phyloP scores from a whole-genome alignment of 1,140 invertebrate genomes.

The Sycophila sp. region DNA sequence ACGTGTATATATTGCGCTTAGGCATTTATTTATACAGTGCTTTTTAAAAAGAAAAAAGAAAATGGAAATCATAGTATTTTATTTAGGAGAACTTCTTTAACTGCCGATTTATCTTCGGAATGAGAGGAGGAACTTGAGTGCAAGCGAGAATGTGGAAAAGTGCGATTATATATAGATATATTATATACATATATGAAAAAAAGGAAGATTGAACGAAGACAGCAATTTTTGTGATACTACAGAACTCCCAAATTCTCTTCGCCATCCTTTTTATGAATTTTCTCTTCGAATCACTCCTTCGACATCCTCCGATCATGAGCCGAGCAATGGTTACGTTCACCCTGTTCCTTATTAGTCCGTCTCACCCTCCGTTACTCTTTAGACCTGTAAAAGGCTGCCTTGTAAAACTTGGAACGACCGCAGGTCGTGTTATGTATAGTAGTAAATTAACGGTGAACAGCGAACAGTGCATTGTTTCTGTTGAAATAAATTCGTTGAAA shows the following conservation, averaged over 20 bases:
- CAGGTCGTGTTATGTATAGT: slow-evolving; percentile 63
- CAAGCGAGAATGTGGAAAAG: too few species aligned
- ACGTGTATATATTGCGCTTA: slow-evolving; percentile 63
- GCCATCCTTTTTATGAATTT: slow-evolving; percentile 32
- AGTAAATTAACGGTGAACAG: slow-evolving; percentile 63
- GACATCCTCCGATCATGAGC: slow-evolving; percentile 8
- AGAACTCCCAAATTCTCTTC: slow-evolving; percentile 44
- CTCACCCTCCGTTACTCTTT: slow-evolving; percentile 41
- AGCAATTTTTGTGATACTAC: slow-evolving; percentile 63
- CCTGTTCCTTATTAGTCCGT: slow-evolving; percentile 28
- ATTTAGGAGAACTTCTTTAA: slow-evolving; percentile 48
- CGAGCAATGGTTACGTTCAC: slow-evolving; percentile 26
- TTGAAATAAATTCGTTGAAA: slow-evolving; percentile 66
- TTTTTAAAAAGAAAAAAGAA: slow-evolving; percentile 58
- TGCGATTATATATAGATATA: not conserved
- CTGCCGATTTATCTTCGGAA: not conserved
- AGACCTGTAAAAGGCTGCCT: slow-evolving; percentile 55
- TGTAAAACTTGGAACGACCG: slow-evolving; percentile 63
- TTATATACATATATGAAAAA: slow-evolving; percentile 28
- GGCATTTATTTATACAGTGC: slow-evolving; percentile 65
- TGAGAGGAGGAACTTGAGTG: not conserved
- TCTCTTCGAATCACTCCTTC: slow-evolving; percentile 15
- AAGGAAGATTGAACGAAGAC: slow-evolving; percentile 41
- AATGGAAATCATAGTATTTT: slow-evolving; percentile 64
- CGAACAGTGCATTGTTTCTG: slow-evolving; percentile 65